Conservation (phyloP, 2,797 vertebrate genomes). For the Coracias cyanogaster region DNA sequence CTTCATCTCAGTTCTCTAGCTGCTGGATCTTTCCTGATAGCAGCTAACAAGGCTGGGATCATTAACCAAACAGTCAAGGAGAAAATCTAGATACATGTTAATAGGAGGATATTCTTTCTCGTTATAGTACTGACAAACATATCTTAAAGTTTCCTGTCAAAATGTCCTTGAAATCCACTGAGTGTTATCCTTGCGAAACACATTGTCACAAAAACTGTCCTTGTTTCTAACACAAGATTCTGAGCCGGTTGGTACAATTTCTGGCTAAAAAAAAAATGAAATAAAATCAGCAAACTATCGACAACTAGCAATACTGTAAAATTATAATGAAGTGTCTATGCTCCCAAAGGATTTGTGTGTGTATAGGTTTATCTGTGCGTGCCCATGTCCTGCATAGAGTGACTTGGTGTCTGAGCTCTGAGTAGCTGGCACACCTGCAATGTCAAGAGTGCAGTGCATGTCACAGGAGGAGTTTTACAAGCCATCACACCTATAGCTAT, state of each 20-base stretch:
- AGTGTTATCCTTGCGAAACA: constrained; percentile 50
- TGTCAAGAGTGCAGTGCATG: neutral
- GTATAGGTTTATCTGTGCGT: neutral
- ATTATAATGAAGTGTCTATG: neutral
- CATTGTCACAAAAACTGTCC: constrained; percentile 42
- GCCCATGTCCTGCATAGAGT: neutral
- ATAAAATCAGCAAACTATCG: neutral
- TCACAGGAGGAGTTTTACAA: neutral
- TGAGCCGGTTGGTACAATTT: neutral
- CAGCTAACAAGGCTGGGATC: constrained; percentile 10
- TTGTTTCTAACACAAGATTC: constrained; percentile 27
- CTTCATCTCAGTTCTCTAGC: neutral
- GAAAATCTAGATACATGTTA: constrained; percentile 46
- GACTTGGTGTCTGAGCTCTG: neutral
- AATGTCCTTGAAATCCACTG: constrained; percentile 56
- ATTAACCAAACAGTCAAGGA: constrained; percentile 48
- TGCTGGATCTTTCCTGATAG: constrained; percentile 14
- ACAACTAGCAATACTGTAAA: neutral
- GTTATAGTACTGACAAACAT: neutral
- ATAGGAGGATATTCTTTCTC: constrained; percentile 41
- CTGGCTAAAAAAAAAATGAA: neutral
- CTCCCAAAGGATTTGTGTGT: neutral
- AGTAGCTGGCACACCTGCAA: constrained; percentile 3
- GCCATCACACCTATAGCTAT: neutral
- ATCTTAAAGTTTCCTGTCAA: constrained; percentile 55